Evolutionary conservation across 2,113 vertebrate species (phyloP).

Genomic region (Lycocorax pyrrhopterus): DNA sequence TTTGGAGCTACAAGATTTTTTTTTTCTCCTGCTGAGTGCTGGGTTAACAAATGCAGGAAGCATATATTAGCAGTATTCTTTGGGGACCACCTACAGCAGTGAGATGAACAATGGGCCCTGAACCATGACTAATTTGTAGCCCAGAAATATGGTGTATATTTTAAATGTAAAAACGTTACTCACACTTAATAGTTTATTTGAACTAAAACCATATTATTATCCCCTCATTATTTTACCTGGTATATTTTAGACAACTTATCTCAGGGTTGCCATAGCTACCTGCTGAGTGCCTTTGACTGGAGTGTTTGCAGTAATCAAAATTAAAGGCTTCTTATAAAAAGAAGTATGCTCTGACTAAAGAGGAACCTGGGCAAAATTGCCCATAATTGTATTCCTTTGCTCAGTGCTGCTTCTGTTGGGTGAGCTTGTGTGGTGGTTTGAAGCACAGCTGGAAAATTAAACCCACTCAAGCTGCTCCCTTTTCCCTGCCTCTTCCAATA

Average conservation of each 20-base stretch:
- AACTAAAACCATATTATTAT: conserved; percentile 48
- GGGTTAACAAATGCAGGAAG: conserved; percentile 27
- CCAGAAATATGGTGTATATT: conserved; percentile 8
- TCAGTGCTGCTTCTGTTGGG: background rate
- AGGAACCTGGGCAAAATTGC: background rate
- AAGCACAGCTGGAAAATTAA: background rate
- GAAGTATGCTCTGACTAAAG: background rate
- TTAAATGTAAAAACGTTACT: conserved; percentile 44
- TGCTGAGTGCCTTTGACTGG: conserved; percentile 44
- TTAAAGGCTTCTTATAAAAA: conserved; percentile 32
- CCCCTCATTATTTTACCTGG: conserved; percentile 50
- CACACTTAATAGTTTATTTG: conserved; percentile 56
- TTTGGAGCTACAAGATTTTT: background rate
- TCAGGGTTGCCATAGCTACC: conserved; percentile 57
- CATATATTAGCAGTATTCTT: conserved; percentile 19
- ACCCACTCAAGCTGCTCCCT: background rate
- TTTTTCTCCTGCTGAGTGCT: background rate
- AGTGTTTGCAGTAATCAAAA: conserved; percentile 55
- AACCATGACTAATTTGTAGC: conserved; percentile 37
- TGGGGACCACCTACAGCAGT: conserved; percentile 31
- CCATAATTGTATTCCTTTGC: background rate
- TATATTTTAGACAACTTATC: conserved; percentile 47
- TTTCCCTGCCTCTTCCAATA: background rate
- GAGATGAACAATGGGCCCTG: conserved; percentile 26
- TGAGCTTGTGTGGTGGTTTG: background rate